A percentile compares a stretch with the other conserved stretches of the same genome.
phyloP scores from a whole-genome alignment of 2,113 vertebrate species.

The Phyllostomus discolor region DNA sequence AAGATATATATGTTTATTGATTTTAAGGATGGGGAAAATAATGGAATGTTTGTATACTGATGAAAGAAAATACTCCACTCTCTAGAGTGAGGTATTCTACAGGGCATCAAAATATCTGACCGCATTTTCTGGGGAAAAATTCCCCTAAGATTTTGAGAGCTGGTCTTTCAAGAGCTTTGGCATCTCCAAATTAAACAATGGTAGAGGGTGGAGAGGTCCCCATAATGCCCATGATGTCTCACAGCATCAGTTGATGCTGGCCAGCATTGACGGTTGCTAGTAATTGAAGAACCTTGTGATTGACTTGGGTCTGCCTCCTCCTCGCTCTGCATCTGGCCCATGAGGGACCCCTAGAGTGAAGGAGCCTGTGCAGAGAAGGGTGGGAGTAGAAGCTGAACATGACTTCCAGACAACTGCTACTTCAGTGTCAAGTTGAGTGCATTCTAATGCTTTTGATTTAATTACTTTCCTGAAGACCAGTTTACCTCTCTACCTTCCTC shows the following conservation, averaged over 20 bases:
- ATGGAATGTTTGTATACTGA: not conserved
- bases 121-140: constrained; percentile 29
- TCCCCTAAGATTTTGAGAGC: constrained; percentile 38
- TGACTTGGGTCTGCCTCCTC: not conserved
- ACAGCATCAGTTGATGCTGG: not conserved
- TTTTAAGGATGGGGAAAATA: constrained; percentile 3
- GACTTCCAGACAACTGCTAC: not conserved
- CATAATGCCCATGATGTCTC: constrained; percentile 64
- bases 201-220: constrained; percentile 51
- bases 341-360: not conserved
- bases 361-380: not conserved
- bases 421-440: not conserved
- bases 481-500: not conserved
- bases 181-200: constrained; percentile 64
- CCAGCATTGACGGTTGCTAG: not conserved
- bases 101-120: constrained; percentile 15
- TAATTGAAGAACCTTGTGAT: constrained; percentile 34
- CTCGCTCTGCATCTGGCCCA: not conserved
- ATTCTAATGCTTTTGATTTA: not conserved
- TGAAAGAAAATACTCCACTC: not conserved
- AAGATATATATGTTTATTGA: not conserved
- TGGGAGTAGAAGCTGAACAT: not conserved
- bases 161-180: constrained; percentile 51
- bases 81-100: not conserved
- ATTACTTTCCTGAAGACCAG: not conserved